Evolutionary conservation across 2,888 invertebrate species (phyloP).

Genomic region (Rotaria socialis): DNA sequence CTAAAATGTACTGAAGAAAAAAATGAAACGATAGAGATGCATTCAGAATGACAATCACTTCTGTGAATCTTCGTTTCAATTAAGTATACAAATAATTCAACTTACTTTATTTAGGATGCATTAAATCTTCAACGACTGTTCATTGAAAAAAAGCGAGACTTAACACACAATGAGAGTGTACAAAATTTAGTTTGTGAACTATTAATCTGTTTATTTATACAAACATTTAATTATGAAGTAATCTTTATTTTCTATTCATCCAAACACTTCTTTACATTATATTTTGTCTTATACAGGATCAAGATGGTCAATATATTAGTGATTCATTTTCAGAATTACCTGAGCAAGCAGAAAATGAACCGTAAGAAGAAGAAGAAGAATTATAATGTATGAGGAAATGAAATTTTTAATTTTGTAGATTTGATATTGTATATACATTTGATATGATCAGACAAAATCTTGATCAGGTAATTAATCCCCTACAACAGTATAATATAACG

Average conservation of each 20-base stretch:
- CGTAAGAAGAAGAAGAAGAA: slow-evolving; percentile 60
- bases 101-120: neutral
- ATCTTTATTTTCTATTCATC: neutral
- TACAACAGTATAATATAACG: slow-evolving; percentile 24
- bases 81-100: neutral
- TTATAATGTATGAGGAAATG: too few species aligned
- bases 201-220: neutral
- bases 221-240: slow-evolving; percentile 15
- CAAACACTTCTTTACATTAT: too few species aligned
- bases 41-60: too few species aligned
- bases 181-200: neutral
- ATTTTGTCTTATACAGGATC: neutral
- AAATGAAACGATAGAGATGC: too few species aligned
- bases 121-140: neutral
- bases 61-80: neutral
- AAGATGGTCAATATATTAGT: neutral
- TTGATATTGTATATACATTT: slow-evolving; percentile 22
- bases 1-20: too few species aligned
- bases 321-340: slow-evolving; percentile 26
- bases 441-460: slow-evolving; percentile 14
- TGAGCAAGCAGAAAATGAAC: slow-evolving; percentile 28
- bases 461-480: neutral
- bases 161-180: neutral
- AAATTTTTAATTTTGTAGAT: slow-evolving; percentile 19
- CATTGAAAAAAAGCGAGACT: neutral